Base-by-base conservation (phyloP, 1,140 invertebrate species). In the Callitettix versicolor region DNA sequence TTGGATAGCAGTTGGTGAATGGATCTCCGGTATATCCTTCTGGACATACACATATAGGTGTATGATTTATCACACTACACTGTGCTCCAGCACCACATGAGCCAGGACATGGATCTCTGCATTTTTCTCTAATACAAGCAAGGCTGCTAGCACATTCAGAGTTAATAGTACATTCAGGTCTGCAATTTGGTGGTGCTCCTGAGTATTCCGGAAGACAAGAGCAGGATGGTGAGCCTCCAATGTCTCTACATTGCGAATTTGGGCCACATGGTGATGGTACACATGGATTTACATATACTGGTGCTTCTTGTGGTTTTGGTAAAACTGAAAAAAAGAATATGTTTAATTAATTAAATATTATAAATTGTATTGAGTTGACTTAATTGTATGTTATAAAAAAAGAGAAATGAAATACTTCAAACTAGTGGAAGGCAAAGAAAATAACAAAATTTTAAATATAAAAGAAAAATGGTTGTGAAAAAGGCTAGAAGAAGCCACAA, bases 261-360 rank as follows among this genome's bases (percentile, higher is more conserved):
- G 68, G 62, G 17, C 73, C 73, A 61, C 73, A 75, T 14, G 68
- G 70, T 43, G 64, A 68, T 33, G 70, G 70, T 3, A 79, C 67
- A 65, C 85, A 88, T 36, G 84, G 82, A 56, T 76, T 51, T 1
- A 59, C 62, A 56, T 61, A 50, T 59, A 69, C 71, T 24, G 55
- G 57, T 42, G 43, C 38, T 54, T 36, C 24, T n/a, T 65, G 62
- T 58, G 63, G 68, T 68, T n/a, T n/a, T n/a, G 53, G 59, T 62
- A 61, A 53, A 63, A 64, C 50, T 65, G 48, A 46, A 41, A 58
- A 51, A 49, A 43, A 71, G 17, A 57, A 12, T 12, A 49, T 36
- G 34, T 9, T 36, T 36, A 36, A 36, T 36, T 9, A 36, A n/a
- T 9, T 9, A 36, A n/a, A 9, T 9, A 9, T 36, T 36, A 36